Evolutionary conservation across 2,888 invertebrate species (phyloP), one percentile per base, ranked within the genome.

Genomic region (Fragum sueziense): DNA sequence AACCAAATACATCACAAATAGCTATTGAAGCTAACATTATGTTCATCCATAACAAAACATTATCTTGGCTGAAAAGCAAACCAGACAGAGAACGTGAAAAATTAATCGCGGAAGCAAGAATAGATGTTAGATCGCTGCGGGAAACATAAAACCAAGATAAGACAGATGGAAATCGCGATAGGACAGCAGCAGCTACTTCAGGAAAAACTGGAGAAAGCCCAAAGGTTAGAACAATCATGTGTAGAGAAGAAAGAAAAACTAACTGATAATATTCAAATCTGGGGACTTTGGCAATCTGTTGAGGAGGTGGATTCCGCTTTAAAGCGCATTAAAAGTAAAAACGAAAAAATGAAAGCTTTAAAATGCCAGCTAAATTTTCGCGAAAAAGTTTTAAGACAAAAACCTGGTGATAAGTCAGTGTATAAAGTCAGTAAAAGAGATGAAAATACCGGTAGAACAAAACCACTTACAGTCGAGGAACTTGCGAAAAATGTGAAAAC

Each of bases 201-300:
- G 29, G 68, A 68, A 6, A 68, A 68, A 29, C 22, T 14, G 3
- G 47, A 47, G 20, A 68, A 68, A 51, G 68, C 47, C 4, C 47
- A 68, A 17, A 47, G 68, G 29, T 7, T 25, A 22, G 47, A 68
- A 68, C 68, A 68, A 68, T 7, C 17, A 17, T 27, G 29, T 9
- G 29, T 27, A 61, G 61, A 61, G 29, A 51, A 72, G 57, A 67
- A 68, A 34, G 79, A 82, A 82, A 29, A 31, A 11, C 33, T 73
- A 17, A 75, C 62, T n/a, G 69, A 79, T 65, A 62, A 76, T 1
- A 79, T 82, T n/a, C 57, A 61, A 68, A 25, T 76, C 17, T 82
- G 74, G 76, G 79, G 79, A 25, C 65, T 82, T 7, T 79, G 82
- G 82, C 82, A 82, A 37, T 61, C 79, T 4, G 70, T 33, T 17